phyloP scores from a whole-genome alignment of 2,888 invertebrate species.

The Dynastes maya region DNA sequence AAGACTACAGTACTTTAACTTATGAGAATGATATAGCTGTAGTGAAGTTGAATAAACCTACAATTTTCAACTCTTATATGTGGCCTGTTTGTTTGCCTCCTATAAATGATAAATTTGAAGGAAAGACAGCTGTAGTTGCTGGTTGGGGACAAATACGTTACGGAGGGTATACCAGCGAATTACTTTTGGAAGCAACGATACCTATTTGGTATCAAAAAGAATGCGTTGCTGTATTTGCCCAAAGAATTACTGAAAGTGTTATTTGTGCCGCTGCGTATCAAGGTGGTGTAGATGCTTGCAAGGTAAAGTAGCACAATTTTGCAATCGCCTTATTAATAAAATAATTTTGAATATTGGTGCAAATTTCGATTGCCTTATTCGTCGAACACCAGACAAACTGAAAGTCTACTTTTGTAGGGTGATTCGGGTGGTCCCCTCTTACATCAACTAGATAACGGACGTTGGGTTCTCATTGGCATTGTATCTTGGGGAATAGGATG shows the following conservation, averaged over 20 bases:
- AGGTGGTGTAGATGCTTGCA: slow-evolving; percentile 88
- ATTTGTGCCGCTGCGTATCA: slow-evolving; percentile 85
- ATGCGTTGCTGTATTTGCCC: slow-evolving; percentile 78
- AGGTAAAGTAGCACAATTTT: slow-evolving; percentile 72
- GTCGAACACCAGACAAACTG: not conserved
- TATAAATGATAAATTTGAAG: slow-evolving; percentile 71
- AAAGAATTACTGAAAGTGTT: slow-evolving; percentile 78
- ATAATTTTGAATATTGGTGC: too few relatives aligned
- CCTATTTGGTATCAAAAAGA: slow-evolving; percentile 83
- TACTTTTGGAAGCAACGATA: slow-evolving; percentile 84
- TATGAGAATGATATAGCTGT: slow-evolving; percentile 87
- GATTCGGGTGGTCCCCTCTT: slow-evolving; percentile 90
- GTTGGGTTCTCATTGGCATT: slow-evolving; percentile 86
- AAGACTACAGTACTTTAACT: slow-evolving; percentile 77
- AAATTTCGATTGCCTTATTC: too few relatives aligned
- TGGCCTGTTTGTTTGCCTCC: slow-evolving; percentile 91
- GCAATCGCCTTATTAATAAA: too few relatives aligned
- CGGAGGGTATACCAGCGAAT: slow-evolving; percentile 75
- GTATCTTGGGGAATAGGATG: slow-evolving; percentile 92
- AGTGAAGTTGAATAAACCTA: slow-evolving; percentile 77
- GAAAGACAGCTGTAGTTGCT: slow-evolving; percentile 78
- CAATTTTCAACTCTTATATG: slow-evolving; percentile 83
- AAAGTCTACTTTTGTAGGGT: slow-evolving; percentile 73
- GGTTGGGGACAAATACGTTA: slow-evolving; percentile 87
- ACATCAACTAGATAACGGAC: slow-evolving; percentile 80